Evolutionary conservation across 2,888 invertebrate species (phyloP).

Genomic region (Caenorhabditis plicata): DNA sequence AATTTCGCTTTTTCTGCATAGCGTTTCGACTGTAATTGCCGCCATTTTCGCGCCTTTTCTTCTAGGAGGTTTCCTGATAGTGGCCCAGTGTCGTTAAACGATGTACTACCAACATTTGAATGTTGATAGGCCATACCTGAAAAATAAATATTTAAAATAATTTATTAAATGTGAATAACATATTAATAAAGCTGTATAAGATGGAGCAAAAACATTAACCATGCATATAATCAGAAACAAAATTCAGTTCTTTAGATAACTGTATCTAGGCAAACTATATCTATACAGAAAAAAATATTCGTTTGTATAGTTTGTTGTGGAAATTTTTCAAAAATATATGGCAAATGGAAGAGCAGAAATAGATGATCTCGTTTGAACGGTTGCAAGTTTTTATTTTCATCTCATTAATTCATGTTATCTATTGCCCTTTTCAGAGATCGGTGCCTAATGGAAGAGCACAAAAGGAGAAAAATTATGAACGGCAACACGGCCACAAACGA

Average conservation of each 20-base stretch:
- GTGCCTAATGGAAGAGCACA: too few species aligned
- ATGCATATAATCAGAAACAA: neutral
- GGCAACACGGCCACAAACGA: too few species aligned
- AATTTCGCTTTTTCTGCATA: slow-evolving; percentile 97
- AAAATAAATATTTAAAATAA: neutral
- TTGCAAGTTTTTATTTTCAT: too few species aligned
- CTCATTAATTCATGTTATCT: too few species aligned
- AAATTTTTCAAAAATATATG: neutral
- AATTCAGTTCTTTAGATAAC: too few species aligned
- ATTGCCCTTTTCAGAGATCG: too few species aligned
- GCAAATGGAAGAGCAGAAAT: neutral
- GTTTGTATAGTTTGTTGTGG: too few species aligned
- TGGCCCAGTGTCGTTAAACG: slow-evolving; percentile 4
- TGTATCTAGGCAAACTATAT: too few species aligned
- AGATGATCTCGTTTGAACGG: too few species aligned
- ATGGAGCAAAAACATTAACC: neutral
- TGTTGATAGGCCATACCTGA: slow-evolving; percentile 26
- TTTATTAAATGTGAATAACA: neutral
- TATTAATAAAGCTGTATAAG: neutral
- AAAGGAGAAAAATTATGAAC: too few species aligned
- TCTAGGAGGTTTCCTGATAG: slow-evolving; percentile 29
- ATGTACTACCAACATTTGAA: slow-evolving; percentile 11
- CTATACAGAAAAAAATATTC: too few species aligned
- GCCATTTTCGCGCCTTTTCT: slow-evolving; percentile 78
- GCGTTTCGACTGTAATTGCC: slow-evolving; percentile 94